Percentiles rank a stretch among this genome's conserved stretches.
Conservation (phyloP, 2,888 invertebrate genomes). For the Apodemia mormo region DNA sequence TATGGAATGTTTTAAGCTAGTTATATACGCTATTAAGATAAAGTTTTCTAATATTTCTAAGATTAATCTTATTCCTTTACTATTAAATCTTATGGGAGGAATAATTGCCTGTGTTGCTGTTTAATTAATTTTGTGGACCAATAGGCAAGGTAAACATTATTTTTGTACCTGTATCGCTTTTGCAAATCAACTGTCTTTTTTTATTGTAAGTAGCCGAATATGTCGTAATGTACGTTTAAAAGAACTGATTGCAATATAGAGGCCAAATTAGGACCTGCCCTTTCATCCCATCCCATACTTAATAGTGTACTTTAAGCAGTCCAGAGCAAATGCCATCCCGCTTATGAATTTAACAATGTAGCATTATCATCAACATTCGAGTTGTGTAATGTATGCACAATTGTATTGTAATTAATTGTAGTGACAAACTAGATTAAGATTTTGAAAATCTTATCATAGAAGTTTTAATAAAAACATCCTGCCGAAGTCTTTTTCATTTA, state of each 20-base stretch:
- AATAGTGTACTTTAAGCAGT: slow-evolving; percentile 26
- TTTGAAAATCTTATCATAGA: slow-evolving; percentile 45
- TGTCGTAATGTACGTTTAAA: slow-evolving; percentile 38
- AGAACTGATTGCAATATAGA: slow-evolving; percentile 39
- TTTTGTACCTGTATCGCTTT: slow-evolving; percentile 34
- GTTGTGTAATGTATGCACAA: slow-evolving; percentile 39
- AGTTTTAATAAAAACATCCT: slow-evolving; percentile 69
- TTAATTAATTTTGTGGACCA: slow-evolving; percentile 36
- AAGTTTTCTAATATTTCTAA: background rate
- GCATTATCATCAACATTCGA: slow-evolving; percentile 30
- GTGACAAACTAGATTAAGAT: slow-evolving; percentile 30
- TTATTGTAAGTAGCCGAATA: slow-evolving; percentile 26
- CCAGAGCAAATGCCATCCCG: slow-evolving; percentile 35
- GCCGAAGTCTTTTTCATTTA: slow-evolving; percentile 67
- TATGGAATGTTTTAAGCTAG: no score
- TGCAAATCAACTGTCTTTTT: slow-evolving; percentile 24
- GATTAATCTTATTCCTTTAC: background rate
- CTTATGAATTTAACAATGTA: slow-evolving; percentile 31
- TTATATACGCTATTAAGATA: no score
- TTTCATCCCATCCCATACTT: slow-evolving; percentile 27
- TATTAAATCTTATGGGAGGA: background rate
- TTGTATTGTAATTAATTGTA: slow-evolving; percentile 34
- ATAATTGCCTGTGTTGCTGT: slow-evolving; percentile 24
- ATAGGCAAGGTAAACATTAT: slow-evolving; percentile 35
- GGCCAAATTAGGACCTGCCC: slow-evolving; percentile 39